Percentiles rank a stretch among this genome's conserved stretches.
phyloP scores from a whole-genome alignment of 2,113 vertebrate genomes.

The Sander lucioperca region DNA sequence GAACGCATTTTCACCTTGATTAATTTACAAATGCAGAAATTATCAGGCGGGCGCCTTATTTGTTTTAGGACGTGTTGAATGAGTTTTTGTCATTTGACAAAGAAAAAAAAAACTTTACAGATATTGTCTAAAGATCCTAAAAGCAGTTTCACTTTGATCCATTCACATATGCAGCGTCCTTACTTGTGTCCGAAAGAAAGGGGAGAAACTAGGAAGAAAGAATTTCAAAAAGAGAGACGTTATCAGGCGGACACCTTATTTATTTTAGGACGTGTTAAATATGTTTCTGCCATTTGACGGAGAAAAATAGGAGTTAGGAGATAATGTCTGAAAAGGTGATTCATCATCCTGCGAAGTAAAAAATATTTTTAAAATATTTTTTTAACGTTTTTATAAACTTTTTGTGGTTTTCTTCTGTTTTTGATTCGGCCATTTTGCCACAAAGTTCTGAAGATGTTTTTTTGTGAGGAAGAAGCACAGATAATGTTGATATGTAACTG shows the following conservation, averaged over 20 bases:
- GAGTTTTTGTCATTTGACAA: background rate
- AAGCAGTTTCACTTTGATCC: too few species aligned
- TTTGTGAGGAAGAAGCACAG: background rate
- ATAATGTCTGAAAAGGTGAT: background rate
- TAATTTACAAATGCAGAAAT: background rate
- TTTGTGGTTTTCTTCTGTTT: background rate
- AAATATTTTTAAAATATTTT: slow-evolving; percentile 8
- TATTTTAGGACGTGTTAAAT: background rate
- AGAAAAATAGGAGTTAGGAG: background rate
- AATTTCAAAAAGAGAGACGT: too few species aligned
- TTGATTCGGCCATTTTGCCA: background rate
- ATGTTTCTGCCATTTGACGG: background rate
- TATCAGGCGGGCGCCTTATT: background rate
- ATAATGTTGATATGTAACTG: background rate
- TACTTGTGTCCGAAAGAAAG: too few species aligned
- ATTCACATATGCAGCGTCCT: too few species aligned
- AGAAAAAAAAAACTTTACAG: background rate
- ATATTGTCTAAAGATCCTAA: background rate
- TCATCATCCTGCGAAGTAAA: background rate
- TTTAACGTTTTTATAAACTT: background rate
- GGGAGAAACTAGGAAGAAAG: too few species aligned
- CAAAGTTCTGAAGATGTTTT: background rate
- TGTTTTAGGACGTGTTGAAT: background rate
- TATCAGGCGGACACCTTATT: too few species aligned
- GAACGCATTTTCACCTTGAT: background rate